These are phyloP conservation scores for Hydrocynus forskahlii DNA, from an alignment of 2,797 vertebrate species.

Conservation along the genomic window DNA sequence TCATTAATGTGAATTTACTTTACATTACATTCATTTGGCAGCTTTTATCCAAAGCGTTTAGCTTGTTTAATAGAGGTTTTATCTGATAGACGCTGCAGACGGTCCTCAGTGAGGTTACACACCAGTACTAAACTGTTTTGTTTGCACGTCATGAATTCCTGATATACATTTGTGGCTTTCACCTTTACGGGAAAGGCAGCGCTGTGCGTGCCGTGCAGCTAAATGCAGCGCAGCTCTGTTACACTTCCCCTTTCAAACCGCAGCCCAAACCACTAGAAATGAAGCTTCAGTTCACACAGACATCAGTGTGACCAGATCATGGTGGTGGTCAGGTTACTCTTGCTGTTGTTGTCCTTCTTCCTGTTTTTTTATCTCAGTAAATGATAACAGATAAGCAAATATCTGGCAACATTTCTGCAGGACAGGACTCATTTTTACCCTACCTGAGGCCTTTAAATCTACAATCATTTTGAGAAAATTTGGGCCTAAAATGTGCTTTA, in stretches of 20 bases:
- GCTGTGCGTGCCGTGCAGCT: background rate
- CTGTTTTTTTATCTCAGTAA: too few relatives aligned
- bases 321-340: too few relatives aligned
- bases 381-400: background rate
- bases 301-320: background rate
- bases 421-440: background rate
- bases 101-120: background rate
- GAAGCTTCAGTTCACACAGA: background rate
- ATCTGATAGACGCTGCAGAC: too few relatives aligned
- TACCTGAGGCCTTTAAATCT: too few relatives aligned
- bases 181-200: conserved; percentile 12
- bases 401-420: background rate
- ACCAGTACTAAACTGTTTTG: background rate
- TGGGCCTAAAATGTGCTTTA: too few relatives aligned
- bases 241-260: background rate
- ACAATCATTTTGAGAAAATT: too few relatives aligned
- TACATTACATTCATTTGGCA: too few relatives aligned
- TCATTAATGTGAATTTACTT: too few relatives aligned
- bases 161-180: background rate
- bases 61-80: too few relatives aligned
- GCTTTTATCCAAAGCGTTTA: too few relatives aligned
- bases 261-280: conserved; percentile 18
- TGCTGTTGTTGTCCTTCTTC: too few relatives aligned
- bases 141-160: background rate
- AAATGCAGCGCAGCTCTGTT: background rate